Evolutionary conservation across 2,113 vertebrate genomes (phyloP).

Genomic region (Phrynosoma platyrhinos): DNA sequence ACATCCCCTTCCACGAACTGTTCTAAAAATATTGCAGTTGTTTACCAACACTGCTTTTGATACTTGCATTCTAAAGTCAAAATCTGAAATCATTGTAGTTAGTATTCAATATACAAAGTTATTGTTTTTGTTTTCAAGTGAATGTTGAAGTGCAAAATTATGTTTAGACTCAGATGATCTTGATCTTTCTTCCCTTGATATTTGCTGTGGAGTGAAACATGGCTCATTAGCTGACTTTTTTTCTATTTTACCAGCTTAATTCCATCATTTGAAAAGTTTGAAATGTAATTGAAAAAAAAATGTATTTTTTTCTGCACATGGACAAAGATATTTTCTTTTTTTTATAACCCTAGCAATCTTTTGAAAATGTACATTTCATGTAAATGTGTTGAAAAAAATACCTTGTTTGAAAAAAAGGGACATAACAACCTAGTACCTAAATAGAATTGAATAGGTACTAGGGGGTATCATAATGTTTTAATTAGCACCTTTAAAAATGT

Average conservation of each 20-base stretch:
- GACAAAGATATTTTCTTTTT: not conserved
- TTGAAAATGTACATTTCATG: not conserved
- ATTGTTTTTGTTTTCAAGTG: not conserved
- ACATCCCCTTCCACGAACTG: not conserved
- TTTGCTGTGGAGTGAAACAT: not conserved
- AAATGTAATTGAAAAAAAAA: not conserved
- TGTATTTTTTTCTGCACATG: not conserved
- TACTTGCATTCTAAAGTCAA: not conserved
- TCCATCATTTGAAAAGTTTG: not conserved
- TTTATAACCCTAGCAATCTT: not conserved
- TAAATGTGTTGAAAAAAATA: not conserved
- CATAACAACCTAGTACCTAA: not conserved
- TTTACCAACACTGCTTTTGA: not conserved
- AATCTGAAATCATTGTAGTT: not conserved
- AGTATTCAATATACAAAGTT: too few species aligned
- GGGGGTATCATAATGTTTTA: too few species aligned
- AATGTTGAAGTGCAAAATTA: not conserved
- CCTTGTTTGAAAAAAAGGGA: not conserved
- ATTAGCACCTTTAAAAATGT: too few species aligned
- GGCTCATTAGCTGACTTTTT: not conserved
- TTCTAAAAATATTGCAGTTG: not conserved
- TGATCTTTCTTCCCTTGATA: not conserved
- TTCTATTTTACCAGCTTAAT: not conserved
- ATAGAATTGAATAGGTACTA: not conserved
- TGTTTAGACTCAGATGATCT: not conserved